These are phyloP conservation scores for Orientallactaga bullata DNA, from an alignment of 2,113 vertebrate genomes.

Conservation along the genomic window DNA sequence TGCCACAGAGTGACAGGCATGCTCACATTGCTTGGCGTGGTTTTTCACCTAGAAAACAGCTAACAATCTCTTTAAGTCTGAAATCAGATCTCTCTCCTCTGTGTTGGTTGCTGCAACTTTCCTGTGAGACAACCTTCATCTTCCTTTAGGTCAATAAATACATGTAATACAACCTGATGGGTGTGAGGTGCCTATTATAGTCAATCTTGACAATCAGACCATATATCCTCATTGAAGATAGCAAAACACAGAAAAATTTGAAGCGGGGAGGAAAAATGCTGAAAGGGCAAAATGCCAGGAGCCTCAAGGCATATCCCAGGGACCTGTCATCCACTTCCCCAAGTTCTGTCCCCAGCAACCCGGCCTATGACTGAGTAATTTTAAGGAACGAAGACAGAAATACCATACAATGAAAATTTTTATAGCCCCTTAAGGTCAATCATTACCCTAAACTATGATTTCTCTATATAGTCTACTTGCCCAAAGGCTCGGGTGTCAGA, in stretches of 20 bases:
- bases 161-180: not conserved
- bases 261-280: not conserved
- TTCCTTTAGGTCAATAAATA: not conserved
- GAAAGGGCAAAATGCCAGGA: not conserved
- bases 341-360: not conserved
- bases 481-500: conserved; percentile 59
- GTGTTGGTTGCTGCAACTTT: not conserved
- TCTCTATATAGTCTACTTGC: conserved; percentile 64
- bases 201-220: not conserved
- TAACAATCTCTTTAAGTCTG: not conserved
- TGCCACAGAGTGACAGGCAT: fast-evolving
- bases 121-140: not conserved
- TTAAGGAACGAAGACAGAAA: conserved; percentile 56
- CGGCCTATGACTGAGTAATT: not conserved
- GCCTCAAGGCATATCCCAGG: not conserved
- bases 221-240: not conserved
- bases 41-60: not conserved
- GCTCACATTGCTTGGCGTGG: not conserved
- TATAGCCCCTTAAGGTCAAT: conserved; percentile 36
- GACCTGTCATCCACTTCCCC: not conserved
- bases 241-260: not conserved
- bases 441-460: conserved; percentile 35
- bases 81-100: not conserved
- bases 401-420: conserved; percentile 9
- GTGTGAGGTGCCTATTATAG: not conserved